Conservation (phyloP, 2,797 vertebrate genomes). For the Danionella dracula region DNA sequence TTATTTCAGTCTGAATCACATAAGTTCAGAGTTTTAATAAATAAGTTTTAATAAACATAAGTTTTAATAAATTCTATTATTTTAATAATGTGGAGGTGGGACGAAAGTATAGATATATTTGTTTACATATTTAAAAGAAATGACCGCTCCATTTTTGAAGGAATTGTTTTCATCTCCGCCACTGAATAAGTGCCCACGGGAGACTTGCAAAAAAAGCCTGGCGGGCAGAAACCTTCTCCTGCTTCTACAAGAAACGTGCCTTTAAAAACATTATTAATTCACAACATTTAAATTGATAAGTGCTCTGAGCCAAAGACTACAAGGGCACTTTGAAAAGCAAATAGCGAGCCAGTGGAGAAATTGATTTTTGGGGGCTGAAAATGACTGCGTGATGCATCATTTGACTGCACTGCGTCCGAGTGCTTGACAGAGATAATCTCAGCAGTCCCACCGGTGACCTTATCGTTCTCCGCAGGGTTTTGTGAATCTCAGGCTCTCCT, state of each 20-base stretch:
- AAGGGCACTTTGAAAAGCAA: conserved; percentile 96
- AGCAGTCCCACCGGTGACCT: conserved; percentile 87
- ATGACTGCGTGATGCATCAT: conserved; percentile 91
- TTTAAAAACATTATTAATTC: conserved; percentile 83
- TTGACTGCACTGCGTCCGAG: conserved; percentile 89
- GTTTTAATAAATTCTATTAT: too few species aligned
- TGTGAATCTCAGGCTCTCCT: conserved; percentile 84
- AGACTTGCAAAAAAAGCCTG: not conserved
- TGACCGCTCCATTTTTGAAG: not conserved
- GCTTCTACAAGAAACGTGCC: conserved; percentile 16
- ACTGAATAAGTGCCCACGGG: not conserved
- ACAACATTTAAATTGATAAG: conserved; percentile 94
- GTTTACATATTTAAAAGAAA: not conserved
- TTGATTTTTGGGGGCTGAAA: conserved; percentile 84
- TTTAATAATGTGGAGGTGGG: too few species aligned
- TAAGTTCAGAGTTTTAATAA: too few species aligned
- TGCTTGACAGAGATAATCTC: conserved; percentile 93
- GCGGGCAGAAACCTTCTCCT: not conserved
- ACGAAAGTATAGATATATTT: too few species aligned
- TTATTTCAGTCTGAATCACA: too few species aligned
- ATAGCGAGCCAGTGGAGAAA: conserved; percentile 86
- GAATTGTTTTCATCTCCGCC: not conserved
- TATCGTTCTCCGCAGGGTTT: conserved; percentile 85
- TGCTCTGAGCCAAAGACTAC: conserved; percentile 82
- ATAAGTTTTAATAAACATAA: too few species aligned